Base-by-base conservation (phyloP, 1,140 invertebrate species). In the Scaptomyza graminum region DNA sequence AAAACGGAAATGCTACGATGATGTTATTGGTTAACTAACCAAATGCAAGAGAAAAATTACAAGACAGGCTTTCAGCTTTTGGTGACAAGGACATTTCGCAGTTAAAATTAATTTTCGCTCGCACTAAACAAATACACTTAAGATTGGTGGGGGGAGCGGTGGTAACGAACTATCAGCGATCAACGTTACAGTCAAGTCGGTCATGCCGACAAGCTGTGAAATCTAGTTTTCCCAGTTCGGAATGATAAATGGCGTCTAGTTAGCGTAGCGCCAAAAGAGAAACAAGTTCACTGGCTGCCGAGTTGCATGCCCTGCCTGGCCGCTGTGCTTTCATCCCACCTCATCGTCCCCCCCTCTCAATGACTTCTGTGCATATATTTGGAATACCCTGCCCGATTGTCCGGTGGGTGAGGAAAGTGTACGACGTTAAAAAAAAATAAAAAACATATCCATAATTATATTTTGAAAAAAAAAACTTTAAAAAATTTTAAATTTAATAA, bases 161-260 rank as follows among this genome's bases (percentile, higher is more conserved):
- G 25, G 13, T 12, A 67, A 5, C 46, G 25, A 31, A 69, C 44
- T 56, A 12, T 34, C 52, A 46, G 31, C 37, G 50, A 50, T 43
- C 54, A 28, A 52, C 57, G 8, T 9, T 59, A 52, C 63, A 43
- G 25, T 52, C 60, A 65, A 66, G 54, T 75, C 71, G 74, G 75
- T 62, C 74, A 75, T 51, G 18, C 61, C 46, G 56, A 34, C 46
- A 25, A 56, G 52, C 71, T 52, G 70, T 46, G 65, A 71, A 83
- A 83, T 84, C 80, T 76, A 76, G 80, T 84, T 84, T 84, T 84
- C 76, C 76, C 80, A 72, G 80, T 84, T 79, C 71, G 61, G 39
- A 68, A 84, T 84, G 80, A 84, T 84, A 84, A 84, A 84, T 84
- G 80, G 81, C 63, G 76, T 79, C 80, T 84, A 74, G 80, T 84